Evolutionary conservation across 2,888 invertebrate genomes (phyloP).

Genomic region (Athalia cordata): DNA sequence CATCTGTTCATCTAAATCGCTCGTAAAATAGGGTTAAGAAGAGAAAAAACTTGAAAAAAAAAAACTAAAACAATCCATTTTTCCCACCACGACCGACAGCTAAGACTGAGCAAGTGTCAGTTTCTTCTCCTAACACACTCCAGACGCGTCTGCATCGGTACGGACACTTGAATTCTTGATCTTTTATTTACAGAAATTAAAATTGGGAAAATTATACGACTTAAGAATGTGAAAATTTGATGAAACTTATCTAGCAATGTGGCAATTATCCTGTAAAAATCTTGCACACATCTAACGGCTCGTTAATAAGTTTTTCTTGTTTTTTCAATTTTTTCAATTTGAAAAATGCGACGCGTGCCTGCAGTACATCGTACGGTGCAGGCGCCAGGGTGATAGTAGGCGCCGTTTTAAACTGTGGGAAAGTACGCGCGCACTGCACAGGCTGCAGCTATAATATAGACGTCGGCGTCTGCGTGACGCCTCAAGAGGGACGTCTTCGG

Average conservation of each 20-base stretch:
- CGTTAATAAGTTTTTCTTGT: slow-evolving; percentile 1
- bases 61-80: slow-evolving; percentile 64
- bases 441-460: slow-evolving; percentile 3
- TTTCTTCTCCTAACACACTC: slow-evolving; percentile 61
- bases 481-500: slow-evolving; percentile 22
- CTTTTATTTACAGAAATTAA: slow-evolving; percentile 44
- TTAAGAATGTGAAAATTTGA: slow-evolving; percentile 23
- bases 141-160: slow-evolving; percentile 60
- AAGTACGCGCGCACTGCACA: slow-evolving; percentile 52
- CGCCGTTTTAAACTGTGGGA: slow-evolving; percentile 70
- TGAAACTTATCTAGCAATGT: background rate
- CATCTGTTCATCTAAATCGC: slow-evolving; percentile 34
- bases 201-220: background rate
- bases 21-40: slow-evolving; percentile 53
- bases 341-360: slow-evolving; percentile 32
- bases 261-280: slow-evolving; percentile 9
- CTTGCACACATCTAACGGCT: background rate
- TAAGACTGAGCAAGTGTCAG: slow-evolving; percentile 53
- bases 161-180: slow-evolving; percentile 40
- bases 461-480: slow-evolving; percentile 58
- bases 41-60: slow-evolving; percentile 50
- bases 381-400: slow-evolving; percentile 67
- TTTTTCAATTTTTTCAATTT: background rate
- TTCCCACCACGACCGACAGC: slow-evolving; percentile 57
- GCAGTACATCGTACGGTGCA: slow-evolving; percentile 27